Evolutionary conservation across 37 sponge, comb jelly and placozoan species (phyloP), one percentile per base, ranked within the genome.

Genomic region (Chondrilla cf. caribensis): DNA sequence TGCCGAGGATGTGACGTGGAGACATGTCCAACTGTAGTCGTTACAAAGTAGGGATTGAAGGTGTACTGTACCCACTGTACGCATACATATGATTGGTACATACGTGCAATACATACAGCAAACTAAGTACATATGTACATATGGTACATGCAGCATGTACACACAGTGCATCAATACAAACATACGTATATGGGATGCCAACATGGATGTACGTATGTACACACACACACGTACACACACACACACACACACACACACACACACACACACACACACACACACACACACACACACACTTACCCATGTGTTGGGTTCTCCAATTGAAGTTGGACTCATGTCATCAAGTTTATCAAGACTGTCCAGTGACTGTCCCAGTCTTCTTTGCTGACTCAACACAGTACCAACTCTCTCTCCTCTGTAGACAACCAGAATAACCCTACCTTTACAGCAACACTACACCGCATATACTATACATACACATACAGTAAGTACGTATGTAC

Each of bases 11-110:
- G 58, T 88, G 84, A 31, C 82, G 76, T n/a, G 78, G 86, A 51
- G 92, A 82, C 80, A 92, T 77, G 79, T 92, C 86, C 51, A 92
- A 38, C 92, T 92, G 60, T 25, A 73, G 35, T 19, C 57, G 17
- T 19, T n/a, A n/a, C n/a, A n/a, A n/a, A n/a, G n/a, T n/a, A n/a
- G 51, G 25, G 64, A 62, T 4, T 6, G 25, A 5, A 62, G 29
- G 15, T 62, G 64, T 62, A 62, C 29, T 7, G 29, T 28, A 62
- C 22, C 6, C 22, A 62, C 6, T 62, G 64, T 62, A n/a, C 25
- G 17, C 11, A 55, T 11, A 55, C 17, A 17, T 19, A 55, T 55
- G 17, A 19, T 55, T 19, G 11, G 17, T 11, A 55, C 17, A 17
- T 55, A 17, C 17, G 17, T 55, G 57, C 11, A 11, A 55, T 55